These are phyloP conservation scores for Drosophila rhopaloa DNA, from an alignment of 1,140 invertebrate genomes.

Conservation along the genomic window DNA sequence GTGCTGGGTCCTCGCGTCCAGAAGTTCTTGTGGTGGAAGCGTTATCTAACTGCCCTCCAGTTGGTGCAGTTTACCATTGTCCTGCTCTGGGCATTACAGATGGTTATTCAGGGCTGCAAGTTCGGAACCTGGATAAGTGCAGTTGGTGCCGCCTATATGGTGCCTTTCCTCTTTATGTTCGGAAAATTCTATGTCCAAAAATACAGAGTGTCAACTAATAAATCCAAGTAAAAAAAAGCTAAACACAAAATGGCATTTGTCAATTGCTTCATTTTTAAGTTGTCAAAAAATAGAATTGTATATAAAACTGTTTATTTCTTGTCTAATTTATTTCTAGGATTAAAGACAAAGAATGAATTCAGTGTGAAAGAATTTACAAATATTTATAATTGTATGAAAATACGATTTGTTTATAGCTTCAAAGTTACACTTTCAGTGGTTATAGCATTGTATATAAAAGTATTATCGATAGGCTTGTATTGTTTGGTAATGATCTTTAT, in stretches of 20 bases:
- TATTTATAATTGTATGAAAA: conserved; percentile 2
- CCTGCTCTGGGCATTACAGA: conserved; percentile 56
- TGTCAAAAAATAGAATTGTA: too few species aligned
- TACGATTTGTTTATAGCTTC: conserved; percentile 65
- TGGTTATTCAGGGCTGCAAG: conserved; percentile 46
- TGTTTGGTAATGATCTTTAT: conserved; percentile 99
- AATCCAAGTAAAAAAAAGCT: not conserved
- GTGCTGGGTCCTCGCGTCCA: conserved; percentile 91
- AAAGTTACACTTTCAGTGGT: conserved; percentile 92
- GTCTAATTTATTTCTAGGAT: not conserved
- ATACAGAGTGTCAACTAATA: conserved; percentile 20
- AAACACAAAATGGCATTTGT: not conserved
- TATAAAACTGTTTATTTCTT: not conserved
- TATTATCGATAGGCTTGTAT: conserved; percentile 98
- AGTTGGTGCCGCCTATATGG: conserved; percentile 57
- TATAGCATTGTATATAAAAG: conserved; percentile 97
- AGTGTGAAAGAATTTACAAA: conserved; percentile 6
- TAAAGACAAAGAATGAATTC: not conserved
- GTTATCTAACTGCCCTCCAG: conserved; percentile 95
- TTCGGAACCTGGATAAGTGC: conserved; percentile 46
- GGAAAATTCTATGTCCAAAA: conserved; percentile 65
- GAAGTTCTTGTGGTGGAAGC: conserved; percentile 97
- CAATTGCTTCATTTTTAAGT: too few species aligned
- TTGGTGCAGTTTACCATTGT: conserved; percentile 79
- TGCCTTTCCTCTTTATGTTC: conserved; percentile 65